Evolutionary conservation across 2,797 vertebrate genomes (phyloP).

Genomic region (Lacerta viridis): DNA sequence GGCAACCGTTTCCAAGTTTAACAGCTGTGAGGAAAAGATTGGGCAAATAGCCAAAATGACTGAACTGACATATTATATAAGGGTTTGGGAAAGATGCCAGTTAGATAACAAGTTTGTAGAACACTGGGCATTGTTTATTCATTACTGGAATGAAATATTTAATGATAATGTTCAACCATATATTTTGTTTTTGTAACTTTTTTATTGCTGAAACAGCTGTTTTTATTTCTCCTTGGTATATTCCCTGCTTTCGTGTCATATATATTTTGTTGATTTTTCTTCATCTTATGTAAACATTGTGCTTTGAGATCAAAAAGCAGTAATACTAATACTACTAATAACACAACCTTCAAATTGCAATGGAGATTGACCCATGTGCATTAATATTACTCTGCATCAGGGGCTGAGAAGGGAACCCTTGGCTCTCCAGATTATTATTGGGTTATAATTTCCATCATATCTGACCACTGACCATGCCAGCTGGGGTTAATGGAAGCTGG

Average conservation of each 20-base stretch:
- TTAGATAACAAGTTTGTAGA: constrained; percentile 30
- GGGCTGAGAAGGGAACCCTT: neutral
- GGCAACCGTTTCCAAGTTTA: constrained; percentile 1
- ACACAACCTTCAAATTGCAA: neutral
- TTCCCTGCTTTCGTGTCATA: neutral
- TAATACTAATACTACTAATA: neutral
- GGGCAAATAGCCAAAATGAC: constrained; percentile 29
- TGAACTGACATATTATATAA: constrained; percentile 34
- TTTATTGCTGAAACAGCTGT: neutral
- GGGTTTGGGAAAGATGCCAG: constrained; percentile 26
- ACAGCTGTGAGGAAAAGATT: neutral
- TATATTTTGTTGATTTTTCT: neutral
- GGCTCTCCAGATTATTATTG: neutral
- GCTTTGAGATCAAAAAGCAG: neutral
- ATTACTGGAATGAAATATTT: constrained; percentile 18
- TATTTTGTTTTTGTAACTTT: constrained; percentile 12
- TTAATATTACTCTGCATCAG: neutral
- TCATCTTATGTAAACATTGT: neutral
- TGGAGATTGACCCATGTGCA: neutral
- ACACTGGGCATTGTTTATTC: constrained; percentile 14
- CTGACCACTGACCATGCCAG: neutral
- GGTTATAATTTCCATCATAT: neutral
- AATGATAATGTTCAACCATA: constrained; percentile 13
- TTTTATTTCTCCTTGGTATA: neutral
- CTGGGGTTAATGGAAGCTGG: neutral